These are phyloP conservation scores for Struthio camelus DNA, from an alignment of 2,113 vertebrate species.

Conservation along the genomic window DNA sequence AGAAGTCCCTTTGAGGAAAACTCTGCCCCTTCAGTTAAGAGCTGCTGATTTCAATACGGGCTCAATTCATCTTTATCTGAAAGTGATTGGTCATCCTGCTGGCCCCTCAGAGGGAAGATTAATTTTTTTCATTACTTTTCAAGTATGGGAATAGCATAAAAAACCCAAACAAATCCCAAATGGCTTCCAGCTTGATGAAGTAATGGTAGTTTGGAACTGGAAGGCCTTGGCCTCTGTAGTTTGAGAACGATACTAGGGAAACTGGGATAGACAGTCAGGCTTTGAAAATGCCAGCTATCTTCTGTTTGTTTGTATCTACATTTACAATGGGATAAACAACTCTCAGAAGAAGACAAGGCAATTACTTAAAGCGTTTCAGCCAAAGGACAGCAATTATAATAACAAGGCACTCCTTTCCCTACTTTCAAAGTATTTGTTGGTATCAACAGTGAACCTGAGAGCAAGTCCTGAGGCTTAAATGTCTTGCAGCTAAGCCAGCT, in stretches of 20 bases:
- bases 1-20: neutral
- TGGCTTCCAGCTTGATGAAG: neutral
- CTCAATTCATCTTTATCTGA: neutral
- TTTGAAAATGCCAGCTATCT: slow-evolving; percentile 37
- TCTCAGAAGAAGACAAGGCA: slow-evolving; percentile 40
- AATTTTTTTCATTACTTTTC: neutral
- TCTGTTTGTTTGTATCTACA: slow-evolving; percentile 40
- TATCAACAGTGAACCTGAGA: neutral
- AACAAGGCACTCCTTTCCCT: slow-evolving; percentile 1
- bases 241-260: neutral
- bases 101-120: neutral
- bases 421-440: slow-evolving; percentile 14
- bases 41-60: neutral
- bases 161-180: neutral
- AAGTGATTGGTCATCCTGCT: neutral
- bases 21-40: neutral
- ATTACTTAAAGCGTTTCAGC: slow-evolving; percentile 24
- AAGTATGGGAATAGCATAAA: neutral
- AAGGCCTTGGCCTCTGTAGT: neutral
- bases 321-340: slow-evolving; percentile 4
- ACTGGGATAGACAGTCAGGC: neutral
- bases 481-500: neutral
- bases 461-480: neutral
- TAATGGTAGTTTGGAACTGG: neutral
- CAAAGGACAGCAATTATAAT: slow-evolving; percentile 29